These are phyloP conservation scores for Allobates femoralis DNA, from an alignment of 2,797 vertebrate genomes.

Conservation along the genomic window DNA sequence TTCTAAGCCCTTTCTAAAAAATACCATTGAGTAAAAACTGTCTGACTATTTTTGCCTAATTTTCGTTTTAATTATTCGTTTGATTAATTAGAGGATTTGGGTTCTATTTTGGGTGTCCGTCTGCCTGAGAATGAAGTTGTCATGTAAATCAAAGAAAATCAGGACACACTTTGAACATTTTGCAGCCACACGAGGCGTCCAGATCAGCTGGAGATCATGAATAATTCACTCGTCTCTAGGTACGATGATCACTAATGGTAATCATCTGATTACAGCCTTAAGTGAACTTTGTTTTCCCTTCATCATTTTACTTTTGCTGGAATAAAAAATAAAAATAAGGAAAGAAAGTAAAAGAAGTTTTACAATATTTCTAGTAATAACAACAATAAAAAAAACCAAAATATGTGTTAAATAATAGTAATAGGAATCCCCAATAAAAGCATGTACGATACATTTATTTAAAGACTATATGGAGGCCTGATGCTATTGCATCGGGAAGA, in stretches of 20 bases:
- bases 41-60: background rate
- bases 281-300: constrained; percentile 22
- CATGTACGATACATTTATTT: too few species aligned
- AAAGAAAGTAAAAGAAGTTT: background rate
- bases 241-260: constrained; percentile 40
- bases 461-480: too few species aligned
- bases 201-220: constrained; percentile 41
- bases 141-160: constrained; percentile 41
- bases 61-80: background rate
- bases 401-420: background rate
- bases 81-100: background rate
- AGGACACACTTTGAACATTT: constrained; percentile 5
- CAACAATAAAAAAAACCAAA: too few species aligned
- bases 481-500: too few species aligned
- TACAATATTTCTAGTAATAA: background rate
- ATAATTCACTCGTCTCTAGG: constrained; percentile 41
- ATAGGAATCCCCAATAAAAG: too few species aligned
- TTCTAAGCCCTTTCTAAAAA: background rate
- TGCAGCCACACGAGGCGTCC: constrained; percentile 8
- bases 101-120: background rate
- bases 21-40: background rate
- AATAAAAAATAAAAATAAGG: background rate
- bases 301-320: background rate
- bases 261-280: constrained; percentile 43
- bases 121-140: background rate